A percentile compares a stretch with the other conserved stretches of the same genome.
phyloP scores from a whole-genome alignment of 1,140 invertebrate species.

The Zaprionus camerounensis region DNA sequence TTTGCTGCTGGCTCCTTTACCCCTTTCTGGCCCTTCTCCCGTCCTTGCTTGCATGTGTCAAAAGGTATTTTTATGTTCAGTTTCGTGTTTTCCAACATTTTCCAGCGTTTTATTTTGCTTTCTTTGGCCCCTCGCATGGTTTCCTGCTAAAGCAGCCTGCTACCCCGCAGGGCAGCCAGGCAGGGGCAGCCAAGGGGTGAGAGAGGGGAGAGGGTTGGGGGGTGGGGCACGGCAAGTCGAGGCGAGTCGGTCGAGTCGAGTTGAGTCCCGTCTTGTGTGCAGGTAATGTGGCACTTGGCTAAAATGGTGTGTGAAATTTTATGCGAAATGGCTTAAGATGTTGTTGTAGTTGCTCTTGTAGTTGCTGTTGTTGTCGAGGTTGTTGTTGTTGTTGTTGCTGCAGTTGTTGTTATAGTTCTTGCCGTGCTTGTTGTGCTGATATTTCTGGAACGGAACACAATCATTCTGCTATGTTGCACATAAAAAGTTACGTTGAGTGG shows the following conservation, averaged over 20 bases:
- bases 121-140: conserved; percentile 29
- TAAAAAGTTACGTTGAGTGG: conserved; percentile 82
- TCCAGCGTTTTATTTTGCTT: conserved; percentile 65
- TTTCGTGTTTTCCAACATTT: conserved; percentile 78
- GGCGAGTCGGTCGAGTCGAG: conserved; percentile 39
- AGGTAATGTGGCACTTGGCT: conserved; percentile 84
- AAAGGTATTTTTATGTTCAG: conserved; percentile 82
- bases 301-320: conserved; percentile 84
- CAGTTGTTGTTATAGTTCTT: conserved; percentile 56
- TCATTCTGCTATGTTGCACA: conserved; percentile 83
- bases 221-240: conserved; percentile 9
- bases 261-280: conserved; percentile 79
- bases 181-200: neutral
- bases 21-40: conserved; percentile 12
- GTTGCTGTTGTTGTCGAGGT: conserved; percentile 41
- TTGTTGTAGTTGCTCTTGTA: conserved; percentile 49
- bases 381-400: conserved; percentile 37
- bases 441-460: conserved; percentile 82
- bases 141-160: conserved; percentile 6
- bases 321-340: conserved; percentile 81
- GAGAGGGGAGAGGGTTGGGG: neutral
- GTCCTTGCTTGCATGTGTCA: conserved; percentile 76
- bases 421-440: conserved; percentile 76
- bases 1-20: conserved; percentile 22
- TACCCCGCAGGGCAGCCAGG: neutral